These are phyloP conservation scores for Protomyctophum bolini DNA, from an alignment of 2,113 vertebrate species.

Conservation along the genomic window DNA sequence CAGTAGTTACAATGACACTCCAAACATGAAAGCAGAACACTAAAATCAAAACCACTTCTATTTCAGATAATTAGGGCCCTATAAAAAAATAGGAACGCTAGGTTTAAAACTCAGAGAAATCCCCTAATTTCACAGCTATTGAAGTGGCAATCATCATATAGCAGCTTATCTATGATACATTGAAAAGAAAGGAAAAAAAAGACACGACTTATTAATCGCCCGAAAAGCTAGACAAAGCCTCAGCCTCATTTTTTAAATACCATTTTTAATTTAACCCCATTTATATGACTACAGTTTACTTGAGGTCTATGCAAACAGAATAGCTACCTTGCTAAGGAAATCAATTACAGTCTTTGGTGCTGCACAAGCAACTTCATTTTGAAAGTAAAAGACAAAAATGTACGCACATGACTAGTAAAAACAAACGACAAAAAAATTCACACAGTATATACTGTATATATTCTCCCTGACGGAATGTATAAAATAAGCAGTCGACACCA, in stretches of 20 bases:
- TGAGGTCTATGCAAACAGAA: constrained; percentile 95
- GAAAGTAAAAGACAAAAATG: constrained; percentile 76
- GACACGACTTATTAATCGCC: constrained; percentile 97
- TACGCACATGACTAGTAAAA: constrained; percentile 81
- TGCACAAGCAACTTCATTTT: constrained; percentile 98
- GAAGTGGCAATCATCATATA: constrained; percentile 99
- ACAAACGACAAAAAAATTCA: constrained; percentile 64
- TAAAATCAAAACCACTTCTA: constrained; percentile 92
- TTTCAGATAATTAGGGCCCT: constrained; percentile 94
- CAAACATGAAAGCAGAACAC: constrained; percentile 93
- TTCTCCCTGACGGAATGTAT: constrained; percentile 99
- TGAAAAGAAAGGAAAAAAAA: constrained; percentile 99
- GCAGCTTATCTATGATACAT: constrained; percentile 99
- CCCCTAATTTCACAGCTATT: constrained; percentile 99
- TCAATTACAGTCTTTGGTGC: constrained; percentile 99
- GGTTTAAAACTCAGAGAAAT: constrained; percentile 92
- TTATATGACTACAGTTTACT: constrained; percentile 92
- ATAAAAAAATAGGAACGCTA: constrained; percentile 96
- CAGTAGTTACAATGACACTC: constrained; percentile 99
- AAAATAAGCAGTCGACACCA: constrained; percentile 97
- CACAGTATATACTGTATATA: constrained; percentile 84
- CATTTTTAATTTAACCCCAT: constrained; percentile 84
- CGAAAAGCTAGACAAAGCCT: constrained; percentile 96
- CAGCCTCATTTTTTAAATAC: constrained; percentile 83
- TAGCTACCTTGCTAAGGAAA: constrained; percentile 98